phyloP scores from a whole-genome alignment of 1,140 invertebrate genomes.

The Notospermus geniculatus region DNA sequence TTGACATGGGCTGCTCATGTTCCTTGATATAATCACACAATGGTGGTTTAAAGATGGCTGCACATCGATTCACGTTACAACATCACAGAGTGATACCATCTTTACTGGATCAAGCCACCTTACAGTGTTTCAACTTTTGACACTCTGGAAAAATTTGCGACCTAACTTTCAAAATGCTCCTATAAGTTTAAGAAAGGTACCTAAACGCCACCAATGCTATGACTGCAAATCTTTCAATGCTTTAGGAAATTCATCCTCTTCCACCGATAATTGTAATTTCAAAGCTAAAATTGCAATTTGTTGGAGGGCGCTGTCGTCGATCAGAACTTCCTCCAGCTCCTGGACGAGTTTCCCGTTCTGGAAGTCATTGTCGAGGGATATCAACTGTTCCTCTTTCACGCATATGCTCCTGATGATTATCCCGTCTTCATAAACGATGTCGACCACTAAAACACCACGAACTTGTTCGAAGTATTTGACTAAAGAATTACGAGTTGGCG shows the following conservation, averaged over 20 bases:
- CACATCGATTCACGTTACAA: too few species aligned
- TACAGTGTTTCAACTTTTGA: too few species aligned
- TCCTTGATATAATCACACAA: too few species aligned
- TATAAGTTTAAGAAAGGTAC: too few species aligned
- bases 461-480: conserved; percentile 46
- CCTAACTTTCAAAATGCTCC: too few species aligned
- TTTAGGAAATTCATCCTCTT: conserved; percentile 32
- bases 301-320: conserved; percentile 22
- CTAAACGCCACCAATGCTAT: too few species aligned
- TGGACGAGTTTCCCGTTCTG: conserved; percentile 25
- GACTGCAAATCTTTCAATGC: conserved; percentile 16
- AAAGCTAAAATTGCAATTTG: conserved; percentile 27
- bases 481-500: conserved; percentile 3
- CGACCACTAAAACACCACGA: conserved; percentile 34
- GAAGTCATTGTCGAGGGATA: conserved; percentile 26
- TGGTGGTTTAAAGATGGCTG: too few species aligned
- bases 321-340: conserved; percentile 28
- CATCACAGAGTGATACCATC: too few species aligned
- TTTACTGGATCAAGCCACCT: too few species aligned
- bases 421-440: conserved; percentile 22
- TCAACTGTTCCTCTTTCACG: conserved; percentile 31
- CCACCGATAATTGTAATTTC: conserved; percentile 25
- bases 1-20: too few species aligned
- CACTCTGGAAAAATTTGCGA: too few species aligned
- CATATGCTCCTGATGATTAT: conserved; percentile 36